Conservation (phyloP, 2,113 vertebrate genomes). For the Cyprinodon variegatus region DNA sequence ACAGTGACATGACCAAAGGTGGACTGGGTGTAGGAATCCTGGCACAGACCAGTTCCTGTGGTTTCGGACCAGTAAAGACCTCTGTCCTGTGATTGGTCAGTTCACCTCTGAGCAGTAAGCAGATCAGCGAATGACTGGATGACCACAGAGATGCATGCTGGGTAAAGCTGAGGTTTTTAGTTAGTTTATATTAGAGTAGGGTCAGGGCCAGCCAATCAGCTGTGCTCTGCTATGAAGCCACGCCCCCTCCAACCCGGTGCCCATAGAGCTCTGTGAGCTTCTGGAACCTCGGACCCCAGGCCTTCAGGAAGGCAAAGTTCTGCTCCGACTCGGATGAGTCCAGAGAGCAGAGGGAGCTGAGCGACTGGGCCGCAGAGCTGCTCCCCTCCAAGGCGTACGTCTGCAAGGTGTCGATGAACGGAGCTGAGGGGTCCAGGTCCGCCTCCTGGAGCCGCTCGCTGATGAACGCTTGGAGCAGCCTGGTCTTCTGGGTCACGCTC, state of each 20-base stretch:
- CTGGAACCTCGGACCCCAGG: slow-evolving; percentile 92
- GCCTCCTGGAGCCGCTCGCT: slow-evolving; percentile 88
- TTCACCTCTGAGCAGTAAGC: too few species aligned
- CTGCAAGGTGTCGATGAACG: slow-evolving; percentile 90
- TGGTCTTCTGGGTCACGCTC: not conserved
- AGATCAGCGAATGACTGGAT: not conserved
- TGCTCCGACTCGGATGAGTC: slow-evolving; percentile 88
- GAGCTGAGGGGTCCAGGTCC: slow-evolving; percentile 84
- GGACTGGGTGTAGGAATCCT: too few species aligned
- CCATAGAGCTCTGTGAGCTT: slow-evolving; percentile 89
- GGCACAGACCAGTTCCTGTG: too few species aligned
- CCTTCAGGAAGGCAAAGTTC: slow-evolving; percentile 89
- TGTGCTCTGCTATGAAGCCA: not conserved
- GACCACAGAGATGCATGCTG: slow-evolving; percentile 7
- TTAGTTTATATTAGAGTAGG: too few species aligned
- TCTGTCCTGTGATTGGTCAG: too few species aligned
- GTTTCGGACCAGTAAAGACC: too few species aligned
- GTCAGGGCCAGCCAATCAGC: not conserved
- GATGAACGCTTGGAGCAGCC: slow-evolving; percentile 77
- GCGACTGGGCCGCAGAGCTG: slow-evolving; percentile 84
- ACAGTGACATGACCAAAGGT: too few species aligned
- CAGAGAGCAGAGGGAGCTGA: slow-evolving; percentile 89
- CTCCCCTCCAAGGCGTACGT: slow-evolving; percentile 90
- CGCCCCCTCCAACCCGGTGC: not conserved
- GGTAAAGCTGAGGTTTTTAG: not conserved